Base-by-base conservation (phyloP, 2,113 vertebrate species). In the Prochilodus magdalenae region DNA sequence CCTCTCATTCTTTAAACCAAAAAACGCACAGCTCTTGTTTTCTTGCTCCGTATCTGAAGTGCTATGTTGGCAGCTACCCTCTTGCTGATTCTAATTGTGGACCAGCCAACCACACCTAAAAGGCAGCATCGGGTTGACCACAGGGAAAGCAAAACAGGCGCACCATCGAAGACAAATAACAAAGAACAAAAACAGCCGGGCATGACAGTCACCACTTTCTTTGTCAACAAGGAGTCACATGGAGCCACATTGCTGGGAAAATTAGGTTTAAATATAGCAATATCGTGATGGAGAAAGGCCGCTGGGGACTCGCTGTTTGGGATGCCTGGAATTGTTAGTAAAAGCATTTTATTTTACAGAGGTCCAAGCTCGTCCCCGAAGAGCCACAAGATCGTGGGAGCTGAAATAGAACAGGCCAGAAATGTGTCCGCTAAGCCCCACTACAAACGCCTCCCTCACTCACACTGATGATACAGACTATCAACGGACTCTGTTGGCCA, bases 11-110 rank as follows among this genome's bases (percentile, higher is more conserved):
- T 20, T 36, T 22, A 77, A 71, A 51, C 71, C 40, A 53, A 73
- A 36, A 74, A n/a, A n/a, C 60, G 57, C 69, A 78, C 62, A 30
- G 33, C 80, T 72, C 62, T 75, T 69, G 36, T 59, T 49, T 15
- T 60, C 26, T 20, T 59, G 18, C 29, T 53, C 30, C 67, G 47
- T 26, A 51, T 49, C 60, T 70, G 88, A 81, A 90, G 75, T 87
- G 78, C 75, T 78, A 87, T 81, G 86, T 88, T 90, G 86, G 89
- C 85, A 62, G 13, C 65, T 79, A 75, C 80, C 83, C 82, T 47
- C 67, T 86, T 89, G 87, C 90, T 91, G 79, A 70, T 82, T 85
- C 78, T 81, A 88, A 89, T 88, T 89, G 86, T 87, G 88, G 86
- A 82, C 80, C 83, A 81, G 75, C 77, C 57, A 69, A 71, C 88